Percentiles rank a stretch among this genome's conserved stretches.
Conservation (phyloP, 2,113 vertebrate genomes). For the Actinemys pallida region DNA sequence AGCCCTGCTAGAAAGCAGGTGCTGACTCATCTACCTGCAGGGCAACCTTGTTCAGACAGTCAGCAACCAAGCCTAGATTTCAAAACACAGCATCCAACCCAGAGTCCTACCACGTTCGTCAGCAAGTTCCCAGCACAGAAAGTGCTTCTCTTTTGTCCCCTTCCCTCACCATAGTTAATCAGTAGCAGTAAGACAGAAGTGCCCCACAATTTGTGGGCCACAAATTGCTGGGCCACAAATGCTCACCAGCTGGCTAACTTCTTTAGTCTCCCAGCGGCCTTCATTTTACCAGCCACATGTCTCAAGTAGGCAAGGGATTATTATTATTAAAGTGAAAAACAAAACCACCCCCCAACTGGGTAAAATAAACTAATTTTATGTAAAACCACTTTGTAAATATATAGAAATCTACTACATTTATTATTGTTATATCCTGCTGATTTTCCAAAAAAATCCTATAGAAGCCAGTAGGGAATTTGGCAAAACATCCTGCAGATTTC, state of each 20-base stretch:
- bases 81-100: not conserved
- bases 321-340: not conserved
- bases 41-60: not conserved
- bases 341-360: not conserved
- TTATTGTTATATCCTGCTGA: not conserved
- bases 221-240: not conserved
- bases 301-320: not conserved
- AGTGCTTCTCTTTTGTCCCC: not conserved
- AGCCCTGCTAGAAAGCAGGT: not conserved
- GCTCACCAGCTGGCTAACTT: not conserved
- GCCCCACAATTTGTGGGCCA: not conserved
- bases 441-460: not conserved
- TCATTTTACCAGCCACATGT: not conserved
- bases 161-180: not conserved
- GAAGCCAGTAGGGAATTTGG: not conserved
- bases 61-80: not conserved
- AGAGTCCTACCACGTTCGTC: not conserved
- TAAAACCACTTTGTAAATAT: not conserved
- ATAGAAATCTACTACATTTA: not conserved
- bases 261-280: not conserved
- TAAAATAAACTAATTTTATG: not conserved
- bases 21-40: not conserved
- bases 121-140: not conserved
- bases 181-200: not conserved
- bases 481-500: not conserved